Base-by-base conservation (phyloP, 1,140 invertebrate species). In the Drosophila grimshawi region DNA sequence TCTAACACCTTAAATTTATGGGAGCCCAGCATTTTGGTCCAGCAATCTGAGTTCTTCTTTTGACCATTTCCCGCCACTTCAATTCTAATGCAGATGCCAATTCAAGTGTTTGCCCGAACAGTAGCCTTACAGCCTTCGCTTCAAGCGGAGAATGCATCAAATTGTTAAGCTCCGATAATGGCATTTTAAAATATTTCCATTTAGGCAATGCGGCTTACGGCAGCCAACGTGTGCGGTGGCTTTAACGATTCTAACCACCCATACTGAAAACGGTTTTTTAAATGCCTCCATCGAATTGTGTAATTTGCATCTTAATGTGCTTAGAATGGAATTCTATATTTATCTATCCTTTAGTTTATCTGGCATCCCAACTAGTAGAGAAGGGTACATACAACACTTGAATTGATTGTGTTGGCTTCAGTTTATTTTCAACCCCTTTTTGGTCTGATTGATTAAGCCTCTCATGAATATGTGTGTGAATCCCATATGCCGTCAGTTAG, bases 1-100 rank as follows among this genome's bases (percentile, higher is more conserved):
- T 83, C 85, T 83, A 88, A 83, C 85, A 81, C 80, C 80, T 86
- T 59, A 74, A 86, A 86, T 88, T 88, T 86, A 88, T 82, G 52
- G 68, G 39, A n/a, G 37, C 41, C 65, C 43, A 6, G 8, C 49
- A 29, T 52, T 53, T 52, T 5, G 29, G 35, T 32, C 39, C 2
- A 30, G 27, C 48, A 62, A 10, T 51, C 56, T 68, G 61, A 61
- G 37, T 61, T 27, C 32, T 53, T 66, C 63, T 56, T 27, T 19
- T 19, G 19, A 19, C 19, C 19, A 19, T 30, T 51, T 52, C 41
- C 56, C 51, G 60, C 49, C 80, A 88, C 85, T 89, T 81, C 85
- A 80, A 83, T 88, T 88, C 78, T 79, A 89, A 88, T 85, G 85
- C 85, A 81, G 80, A 89, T 80, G 63, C 52, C 63, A 43, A 51